Evolutionary conservation across 2,797 vertebrate species (phyloP).

Genomic region (Poeciliopsis gracilis): DNA sequence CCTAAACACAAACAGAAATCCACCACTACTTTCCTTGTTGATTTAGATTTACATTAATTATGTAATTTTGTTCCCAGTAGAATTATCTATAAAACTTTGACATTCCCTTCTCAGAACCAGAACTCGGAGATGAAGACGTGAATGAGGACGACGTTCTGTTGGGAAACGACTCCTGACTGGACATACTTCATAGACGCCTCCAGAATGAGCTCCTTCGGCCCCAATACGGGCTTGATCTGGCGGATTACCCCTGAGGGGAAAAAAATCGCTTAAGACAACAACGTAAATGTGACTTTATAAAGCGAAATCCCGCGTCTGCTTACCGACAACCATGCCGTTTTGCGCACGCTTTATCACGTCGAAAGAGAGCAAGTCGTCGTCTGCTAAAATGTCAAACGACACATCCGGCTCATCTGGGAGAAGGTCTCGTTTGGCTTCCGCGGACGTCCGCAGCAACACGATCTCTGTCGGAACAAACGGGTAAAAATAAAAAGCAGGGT

Average conservation of each 20-base stretch:
- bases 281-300: not conserved
- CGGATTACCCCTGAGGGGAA: slow-evolving; percentile 83
- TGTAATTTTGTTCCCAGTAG: not conserved
- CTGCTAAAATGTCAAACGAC: slow-evolving; percentile 82
- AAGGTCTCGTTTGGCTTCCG: slow-evolving; percentile 57
- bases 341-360: slow-evolving; percentile 53
- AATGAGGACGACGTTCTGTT: slow-evolving; percentile 85
- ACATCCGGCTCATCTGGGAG: slow-evolving; percentile 68
- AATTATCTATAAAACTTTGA: not conserved
- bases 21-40: not conserved
- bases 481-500: slow-evolving; percentile 19
- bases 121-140: slow-evolving; percentile 88
- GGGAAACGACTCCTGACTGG: slow-evolving; percentile 80
- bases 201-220: slow-evolving; percentile 81
- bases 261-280: not conserved
- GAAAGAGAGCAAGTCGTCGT: slow-evolving; percentile 52
- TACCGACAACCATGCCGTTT: slow-evolving; percentile 61
- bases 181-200: slow-evolving; percentile 88
- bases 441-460: slow-evolving; percentile 84
- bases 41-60: not conserved
- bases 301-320: slow-evolving; percentile 16
- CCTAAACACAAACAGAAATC: not conserved
- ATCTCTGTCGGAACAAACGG: slow-evolving; percentile 81
- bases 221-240: slow-evolving; percentile 85
- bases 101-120: slow-evolving; percentile 82